A percentile compares a stretch with the other conserved stretches of the same genome.
Evolutionary conservation across 53 echinoderm and acorn worm species (phyloP).

Genomic region (Echinarachnius parma): DNA sequence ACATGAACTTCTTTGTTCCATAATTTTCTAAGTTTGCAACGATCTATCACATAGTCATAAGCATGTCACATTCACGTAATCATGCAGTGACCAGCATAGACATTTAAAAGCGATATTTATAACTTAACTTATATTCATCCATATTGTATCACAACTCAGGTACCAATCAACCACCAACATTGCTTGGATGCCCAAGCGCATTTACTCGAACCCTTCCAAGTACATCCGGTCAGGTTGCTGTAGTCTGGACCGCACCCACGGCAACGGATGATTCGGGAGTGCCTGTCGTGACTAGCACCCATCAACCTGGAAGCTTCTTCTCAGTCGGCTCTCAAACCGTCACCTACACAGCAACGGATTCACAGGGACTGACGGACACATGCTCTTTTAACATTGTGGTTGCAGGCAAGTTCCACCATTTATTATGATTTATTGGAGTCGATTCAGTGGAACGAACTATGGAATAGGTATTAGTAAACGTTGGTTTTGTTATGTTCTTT

Average conservation of each 20-base stretch:
- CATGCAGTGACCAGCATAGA: too few species aligned
- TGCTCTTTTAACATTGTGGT: constrained; percentile 1
- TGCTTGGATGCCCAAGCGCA: not conserved
- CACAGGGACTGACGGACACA: constrained; percentile 2
- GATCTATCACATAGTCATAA: too few species aligned
- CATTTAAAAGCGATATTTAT: too few species aligned
- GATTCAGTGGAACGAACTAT: too few species aligned
- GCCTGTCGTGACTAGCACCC: not conserved
- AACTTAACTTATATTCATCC: too few species aligned
- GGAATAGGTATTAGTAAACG: too few species aligned
- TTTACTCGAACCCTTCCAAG: not conserved
- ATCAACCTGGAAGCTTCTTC: constrained; percentile 32
- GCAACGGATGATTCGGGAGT: constrained; percentile 45
- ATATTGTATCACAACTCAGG: too few species aligned
- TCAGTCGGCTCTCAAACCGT: constrained; percentile 32
- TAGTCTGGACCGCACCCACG: constrained; percentile 46
- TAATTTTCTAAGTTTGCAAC: too few species aligned
- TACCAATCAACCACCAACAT: not conserved
- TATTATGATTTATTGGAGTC: too few species aligned
- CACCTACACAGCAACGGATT: constrained; percentile 46
- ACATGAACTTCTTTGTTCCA: too few species aligned
- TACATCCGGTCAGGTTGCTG: not conserved
- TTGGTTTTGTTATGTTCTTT: too few species aligned
- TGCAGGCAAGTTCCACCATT: not conserved
- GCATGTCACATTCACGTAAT: too few species aligned